These are phyloP conservation scores for Chrysochloris asiatica DNA, from an alignment of 2,113 vertebrate species.

Conservation along the genomic window DNA sequence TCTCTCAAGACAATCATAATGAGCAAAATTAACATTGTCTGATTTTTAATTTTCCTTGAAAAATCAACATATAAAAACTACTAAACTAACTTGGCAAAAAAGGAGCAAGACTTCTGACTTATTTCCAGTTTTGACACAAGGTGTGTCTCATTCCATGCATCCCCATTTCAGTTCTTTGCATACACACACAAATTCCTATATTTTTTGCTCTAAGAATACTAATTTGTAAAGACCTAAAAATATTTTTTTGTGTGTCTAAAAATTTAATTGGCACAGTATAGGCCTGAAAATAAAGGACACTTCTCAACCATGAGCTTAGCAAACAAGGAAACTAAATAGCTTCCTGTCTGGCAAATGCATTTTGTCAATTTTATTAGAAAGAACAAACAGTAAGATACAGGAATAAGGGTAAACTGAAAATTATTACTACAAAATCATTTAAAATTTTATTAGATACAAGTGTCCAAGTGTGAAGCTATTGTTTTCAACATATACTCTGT, in stretches of 20 bases:
- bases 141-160: too few species aligned
- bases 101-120: neutral
- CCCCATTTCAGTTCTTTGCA: neutral
- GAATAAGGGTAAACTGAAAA: too few species aligned
- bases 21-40: neutral
- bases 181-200: neutral
- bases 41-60: neutral
- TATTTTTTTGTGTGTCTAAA: neutral
- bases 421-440: too few species aligned
- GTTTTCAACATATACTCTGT: too few species aligned
- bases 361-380: constrained; percentile 39
- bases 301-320: neutral
- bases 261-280: neutral
- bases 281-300: neutral
- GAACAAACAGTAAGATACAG: neutral
- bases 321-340: neutral
- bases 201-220: neutral
- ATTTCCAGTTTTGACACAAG: neutral
- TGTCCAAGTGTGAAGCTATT: too few species aligned
- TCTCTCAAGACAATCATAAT: neutral
- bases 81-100: neutral
- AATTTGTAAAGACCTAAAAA: neutral
- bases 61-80: constrained; percentile 22
- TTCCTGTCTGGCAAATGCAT: neutral
- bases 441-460: too few species aligned